These are phyloP conservation scores for Drosophila littoralis DNA, from an alignment of 1,140 invertebrate genomes.

Conservation along the genomic window DNA sequence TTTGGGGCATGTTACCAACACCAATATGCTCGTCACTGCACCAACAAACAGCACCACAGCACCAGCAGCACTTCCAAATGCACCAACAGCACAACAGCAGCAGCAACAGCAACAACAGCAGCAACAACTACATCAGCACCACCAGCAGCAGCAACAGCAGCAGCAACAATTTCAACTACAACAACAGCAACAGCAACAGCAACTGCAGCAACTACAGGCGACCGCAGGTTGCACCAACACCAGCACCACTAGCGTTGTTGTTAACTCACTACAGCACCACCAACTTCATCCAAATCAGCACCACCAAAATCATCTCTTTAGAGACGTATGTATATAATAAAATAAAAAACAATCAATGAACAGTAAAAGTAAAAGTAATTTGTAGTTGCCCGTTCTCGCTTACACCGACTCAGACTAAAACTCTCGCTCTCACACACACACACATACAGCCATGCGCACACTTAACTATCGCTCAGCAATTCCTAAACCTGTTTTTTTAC, in stretches of 20 bases:
- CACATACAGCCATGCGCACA: constrained; percentile 1
- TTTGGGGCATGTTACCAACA: constrained; percentile 20
- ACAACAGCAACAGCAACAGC: constrained; percentile 33
- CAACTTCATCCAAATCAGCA: constrained; percentile 84
- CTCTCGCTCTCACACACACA: neutral
- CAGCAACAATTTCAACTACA: constrained; percentile 40
- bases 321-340: constrained; percentile 83
- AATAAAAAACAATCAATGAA: constrained; percentile 30
- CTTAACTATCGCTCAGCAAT: constrained; percentile 26
- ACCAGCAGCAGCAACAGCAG: constrained; percentile 49
- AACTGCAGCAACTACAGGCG: constrained; percentile 43
- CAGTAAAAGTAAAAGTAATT: constrained; percentile 7
- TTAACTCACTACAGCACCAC: constrained; percentile 84
- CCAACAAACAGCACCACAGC: constrained; percentile 33
- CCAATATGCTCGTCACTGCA: constrained; percentile 31
- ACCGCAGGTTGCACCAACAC: constrained; percentile 53
- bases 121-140: constrained; percentile 52
- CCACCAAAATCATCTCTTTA: constrained; percentile 85
- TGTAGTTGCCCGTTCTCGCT: constrained; percentile 2
- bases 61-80: constrained; percentile 20
- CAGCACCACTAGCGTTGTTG: constrained; percentile 74
- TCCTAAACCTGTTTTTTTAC: constrained; percentile 23
- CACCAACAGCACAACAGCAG: constrained; percentile 21
- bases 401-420: neutral
- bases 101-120: constrained; percentile 48